Evolutionary conservation across 2,797 vertebrate species (phyloP), one percentile per base, ranked within the genome.

Genomic region (Fistularia commersonii): DNA sequence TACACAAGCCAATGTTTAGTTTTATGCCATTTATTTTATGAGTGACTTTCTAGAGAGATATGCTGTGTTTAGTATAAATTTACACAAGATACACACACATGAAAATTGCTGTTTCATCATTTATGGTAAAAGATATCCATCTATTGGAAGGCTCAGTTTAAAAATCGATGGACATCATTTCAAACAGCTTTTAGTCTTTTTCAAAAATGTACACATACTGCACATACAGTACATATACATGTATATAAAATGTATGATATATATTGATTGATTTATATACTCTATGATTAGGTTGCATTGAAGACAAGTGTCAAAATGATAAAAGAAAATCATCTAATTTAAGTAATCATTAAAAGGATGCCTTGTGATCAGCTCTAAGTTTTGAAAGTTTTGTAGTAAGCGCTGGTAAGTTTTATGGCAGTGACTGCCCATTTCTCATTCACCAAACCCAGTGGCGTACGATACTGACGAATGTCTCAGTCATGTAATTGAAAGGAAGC

Each of bases 121-220:
- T 33, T 47, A 5, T 12, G 32, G 32, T 8, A 35, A 23, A 23
- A 23, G 23, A 23, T 23, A 23, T 23, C 23, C 23, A 23, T 23
- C 23, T 23, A 2, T 23, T 23, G 4, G 23, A 23, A 23, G 23
- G 23, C 2, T 23, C 23, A 2, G 23, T 23, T 23, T 23, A 4
- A 23, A 2, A 23, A 23, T 23, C 4, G 23, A 23, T 23, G 23
- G 4, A 23, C 35, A 41, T 35, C 23, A 6, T 46, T 47, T 65
- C 57, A 69, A 81, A 77, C 76, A 76, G 60, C 69, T 55, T 51
- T 45, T 32, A 23, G 48, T 72, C 66, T 79, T 76, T 77, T 77
- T 78, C 56, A 41, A 61, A 73, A 76, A 48, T 50, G 69, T 51
- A 45, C 32, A 37, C 8, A 35, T 36, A 57, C n/a, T n/a, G n/a